Percentiles rank a stretch among this genome's conserved stretches.
Conservation (phyloP, 2,113 vertebrate species). For the Spilogale gracilis region DNA sequence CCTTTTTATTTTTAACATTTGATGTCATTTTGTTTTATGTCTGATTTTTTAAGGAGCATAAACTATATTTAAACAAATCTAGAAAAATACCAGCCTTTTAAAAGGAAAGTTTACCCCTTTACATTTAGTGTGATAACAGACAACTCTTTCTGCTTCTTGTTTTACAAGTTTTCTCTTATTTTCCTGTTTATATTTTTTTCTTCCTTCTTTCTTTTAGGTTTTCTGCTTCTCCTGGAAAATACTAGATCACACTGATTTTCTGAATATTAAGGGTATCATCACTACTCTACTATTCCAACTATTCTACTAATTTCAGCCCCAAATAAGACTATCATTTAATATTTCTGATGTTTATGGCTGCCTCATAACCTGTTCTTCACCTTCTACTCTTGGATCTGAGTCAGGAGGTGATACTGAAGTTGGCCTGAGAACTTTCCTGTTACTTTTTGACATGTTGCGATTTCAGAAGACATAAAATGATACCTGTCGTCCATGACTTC, state of each 20-base stretch:
- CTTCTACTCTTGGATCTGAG: background rate
- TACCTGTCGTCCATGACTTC: background rate
- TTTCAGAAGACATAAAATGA: background rate
- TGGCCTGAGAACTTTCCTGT: background rate
- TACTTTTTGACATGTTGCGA: background rate
- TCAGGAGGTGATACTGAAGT: background rate
- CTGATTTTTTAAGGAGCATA: background rate
- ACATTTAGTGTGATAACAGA: constrained; percentile 9
- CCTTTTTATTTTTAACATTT: background rate
- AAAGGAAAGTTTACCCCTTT: constrained; percentile 12
- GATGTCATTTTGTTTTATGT: background rate
- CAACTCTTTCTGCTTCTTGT: background rate
- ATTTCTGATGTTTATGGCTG: background rate
- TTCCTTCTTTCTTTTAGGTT: background rate
- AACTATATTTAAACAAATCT: background rate
- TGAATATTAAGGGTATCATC: constrained; percentile 1
- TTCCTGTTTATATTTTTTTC: background rate
- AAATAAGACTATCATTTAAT: background rate
- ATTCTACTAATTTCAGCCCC: background rate
- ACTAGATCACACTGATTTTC: background rate
- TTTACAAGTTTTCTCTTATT: background rate
- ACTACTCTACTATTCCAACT: background rate
- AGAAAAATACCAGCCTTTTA: background rate
- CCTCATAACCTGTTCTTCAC: rapidly evolving
- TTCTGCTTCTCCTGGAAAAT: background rate